Evolutionary conservation across 2,113 vertebrate genomes (phyloP), one percentile per base, ranked within the genome.

Genomic region (Myocastor coypus): DNA sequence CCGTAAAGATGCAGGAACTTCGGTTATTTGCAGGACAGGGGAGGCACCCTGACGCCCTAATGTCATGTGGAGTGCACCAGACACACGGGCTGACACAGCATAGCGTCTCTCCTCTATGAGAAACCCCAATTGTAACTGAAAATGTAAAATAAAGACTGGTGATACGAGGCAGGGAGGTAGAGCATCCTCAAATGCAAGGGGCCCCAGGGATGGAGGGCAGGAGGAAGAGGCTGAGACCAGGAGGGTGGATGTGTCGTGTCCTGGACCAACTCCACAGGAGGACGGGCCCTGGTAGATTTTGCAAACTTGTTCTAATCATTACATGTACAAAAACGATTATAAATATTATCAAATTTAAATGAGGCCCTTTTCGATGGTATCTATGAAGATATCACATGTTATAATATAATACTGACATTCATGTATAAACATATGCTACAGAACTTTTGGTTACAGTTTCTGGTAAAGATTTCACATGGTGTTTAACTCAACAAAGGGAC

Each of bases 401-500:
- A 71, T 0, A 4, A 14, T 66, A 17, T n/a, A n/a, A n/a, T n/a
- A n/a, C 57, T 66, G 11, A 61, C 52, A 75, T 13, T 42, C 88
- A 75, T 40, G 42, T 7, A 63, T 64, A 91, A 64, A 61, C 78
- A 73, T 57, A 88, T 69, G 69, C 19, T 63, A 42, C 14, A 81
- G 22, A 83, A 50, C 3, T 37, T 89, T 52, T 71, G 30, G 9
- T 92, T 84, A 4, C 8, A 73, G 68, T 93, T 97, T 73, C 57
- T 86, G 28, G 52, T 91, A 50, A 94, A 69, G 1, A 82, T 71
- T 91, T 91, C 37, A 7, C n/a, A 50, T 86, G 22, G 68, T 30
- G 84, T 80, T 89, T 68, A 89, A 37, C 17, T 87, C 77, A 96
- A 61, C 16, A 84, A 71, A 83, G 16, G 94, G 80, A 68, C 73